Conservation (phyloP, 2,888 invertebrate species). For the Mamestra brassicae region DNA sequence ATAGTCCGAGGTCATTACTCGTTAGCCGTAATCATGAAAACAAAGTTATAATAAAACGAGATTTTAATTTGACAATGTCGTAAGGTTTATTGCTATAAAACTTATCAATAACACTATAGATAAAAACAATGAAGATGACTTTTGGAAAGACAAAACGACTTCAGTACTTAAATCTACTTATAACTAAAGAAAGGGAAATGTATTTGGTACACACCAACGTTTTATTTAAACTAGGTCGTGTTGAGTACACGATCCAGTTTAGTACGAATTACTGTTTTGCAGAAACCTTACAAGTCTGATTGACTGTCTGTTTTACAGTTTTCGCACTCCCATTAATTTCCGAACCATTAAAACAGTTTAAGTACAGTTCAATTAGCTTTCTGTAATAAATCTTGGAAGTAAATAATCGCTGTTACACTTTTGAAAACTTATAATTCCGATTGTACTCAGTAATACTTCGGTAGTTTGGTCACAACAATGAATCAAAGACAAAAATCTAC, state of each 20-base stretch:
- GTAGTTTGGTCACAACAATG: not conserved
- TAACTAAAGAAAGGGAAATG: not conserved
- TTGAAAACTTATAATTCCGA: not conserved
- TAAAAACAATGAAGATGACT: not conserved
- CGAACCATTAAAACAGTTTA: slow-evolving; percentile 14
- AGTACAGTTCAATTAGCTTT: slow-evolving; percentile 2
- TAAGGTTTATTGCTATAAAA: not conserved
- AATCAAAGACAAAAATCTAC: slow-evolving; percentile 26
- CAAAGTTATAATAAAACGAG: slow-evolving; percentile 30
- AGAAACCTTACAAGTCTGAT: slow-evolving; percentile 11
- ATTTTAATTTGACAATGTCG: slow-evolving; percentile 44
- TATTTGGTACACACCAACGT: not conserved
- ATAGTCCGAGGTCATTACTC: slow-evolving; percentile 24
- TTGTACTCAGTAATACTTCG: not conserved
- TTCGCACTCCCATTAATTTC: slow-evolving; percentile 11
- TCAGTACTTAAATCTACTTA: not conserved
- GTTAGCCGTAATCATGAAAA: slow-evolving; percentile 41
- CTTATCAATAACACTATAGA: not conserved
- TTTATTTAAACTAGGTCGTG: slow-evolving; percentile 4
- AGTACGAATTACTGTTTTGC: not conserved
- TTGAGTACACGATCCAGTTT: slow-evolving; percentile 15
- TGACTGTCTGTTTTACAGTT: slow-evolving; percentile 3
- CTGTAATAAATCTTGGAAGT: not conserved
- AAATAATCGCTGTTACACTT: not conserved
- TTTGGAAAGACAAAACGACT: not conserved